Base-by-base conservation (phyloP, 2,113 vertebrate genomes). In the Pithys albifrons region DNA sequence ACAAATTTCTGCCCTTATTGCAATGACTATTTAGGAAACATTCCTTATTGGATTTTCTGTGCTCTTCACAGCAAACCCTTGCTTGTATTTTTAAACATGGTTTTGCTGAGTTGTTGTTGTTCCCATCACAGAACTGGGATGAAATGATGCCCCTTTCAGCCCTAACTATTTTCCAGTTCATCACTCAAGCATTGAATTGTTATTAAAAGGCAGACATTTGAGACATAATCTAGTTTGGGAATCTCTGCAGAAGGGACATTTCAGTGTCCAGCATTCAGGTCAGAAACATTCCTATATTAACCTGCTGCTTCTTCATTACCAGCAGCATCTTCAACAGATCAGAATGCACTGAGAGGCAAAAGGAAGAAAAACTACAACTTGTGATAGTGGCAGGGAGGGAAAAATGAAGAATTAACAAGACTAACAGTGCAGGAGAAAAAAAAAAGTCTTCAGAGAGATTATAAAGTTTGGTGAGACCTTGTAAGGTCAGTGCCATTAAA, bases 301-400 rank as follows among this genome's bases (percentile, higher is more conserved):
- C 18, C 39, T 72, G 39, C 8, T 16, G 67, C 79, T 74, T 54
- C 19, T 49, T 85, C 61, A 41, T 48, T 69, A 75, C 17, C 35
- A 72, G 28, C 2, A 1, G 6, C 18, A 37, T n/a, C 12, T 67
- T n/a, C 2, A 1, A 23, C 12, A 12, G 7, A n/a, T 51, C 28
- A 54, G 62, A 81, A 76, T 6, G 22, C 46, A 31, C 19, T 33
- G 75, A 19, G 67, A 91, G 15, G 41, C 70, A 65, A 31, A 31
- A 75, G 52, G 49, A 89, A 78, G 43, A 46, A 88, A 64, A 89
- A 14, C 14, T 23, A 20, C 43, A 9, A 5, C 29, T 65, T 78
- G 15, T 48, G 31, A 48, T 7, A 17, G 57, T 52, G 41, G 16
- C 61, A 82, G 27, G 24, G 39, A 72, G 43, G 67, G 27, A 64